phyloP scores from a whole-genome alignment of 2,888 invertebrate species.

The Cactoblastis cactorum region DNA sequence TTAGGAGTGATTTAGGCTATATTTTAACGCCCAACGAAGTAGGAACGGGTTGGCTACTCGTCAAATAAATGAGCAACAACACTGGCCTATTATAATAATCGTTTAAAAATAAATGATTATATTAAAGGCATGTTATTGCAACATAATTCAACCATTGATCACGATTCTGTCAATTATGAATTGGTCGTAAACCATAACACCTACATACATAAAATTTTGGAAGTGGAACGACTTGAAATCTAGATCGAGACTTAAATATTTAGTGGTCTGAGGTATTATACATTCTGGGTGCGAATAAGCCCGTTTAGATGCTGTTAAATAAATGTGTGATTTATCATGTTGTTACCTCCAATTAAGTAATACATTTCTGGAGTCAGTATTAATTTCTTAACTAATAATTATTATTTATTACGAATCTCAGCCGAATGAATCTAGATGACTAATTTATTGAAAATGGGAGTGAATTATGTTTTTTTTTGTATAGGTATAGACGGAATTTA shows the following conservation, averaged over 20 bases:
- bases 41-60: no score
- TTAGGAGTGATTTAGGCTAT: no score
- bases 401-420: no score
- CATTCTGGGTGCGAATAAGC: conserved; percentile 1
- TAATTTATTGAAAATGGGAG: no score
- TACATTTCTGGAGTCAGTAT: no score
- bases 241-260: not conserved
- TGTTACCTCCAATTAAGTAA: not conserved
- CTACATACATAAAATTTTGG: conserved; percentile 1
- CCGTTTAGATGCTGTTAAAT: not conserved
- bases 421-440: no score
- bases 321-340: not conserved
- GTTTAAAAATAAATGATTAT: not conserved
- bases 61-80: no score
- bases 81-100: no score
- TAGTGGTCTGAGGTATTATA: not conserved
- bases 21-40: no score
- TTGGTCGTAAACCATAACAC: not conserved
- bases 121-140: not conserved
- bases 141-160: not conserved
- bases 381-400: not conserved
- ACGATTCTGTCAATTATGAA: not conserved
- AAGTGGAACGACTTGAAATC: conserved; percentile 2
- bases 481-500: no score
- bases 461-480: no score